A percentile compares a stretch with the other conserved stretches of the same genome.
These are phyloP conservation scores for Ooceraea biroi DNA, from an alignment of 1,140 invertebrate genomes.

Conservation along the genomic window DNA sequence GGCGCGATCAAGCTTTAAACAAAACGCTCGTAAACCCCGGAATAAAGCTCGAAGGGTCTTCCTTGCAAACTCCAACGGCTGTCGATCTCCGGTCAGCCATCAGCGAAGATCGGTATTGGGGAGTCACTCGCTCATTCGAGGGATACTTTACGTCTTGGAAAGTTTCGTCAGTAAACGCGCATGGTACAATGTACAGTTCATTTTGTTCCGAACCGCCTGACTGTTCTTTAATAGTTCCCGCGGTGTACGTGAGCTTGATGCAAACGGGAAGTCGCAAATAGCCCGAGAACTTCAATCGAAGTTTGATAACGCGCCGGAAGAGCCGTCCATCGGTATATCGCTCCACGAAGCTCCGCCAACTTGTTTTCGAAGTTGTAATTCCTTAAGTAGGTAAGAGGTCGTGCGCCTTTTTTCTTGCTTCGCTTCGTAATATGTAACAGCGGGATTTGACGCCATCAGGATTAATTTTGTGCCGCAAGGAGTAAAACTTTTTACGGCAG, in stretches of 20 bases:
- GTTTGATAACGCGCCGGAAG: background rate
- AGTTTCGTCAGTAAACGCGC: background rate
- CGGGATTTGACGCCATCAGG: too few relatives aligned
- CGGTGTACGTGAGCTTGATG: background rate
- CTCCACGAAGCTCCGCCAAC: background rate
- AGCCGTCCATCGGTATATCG: background rate
- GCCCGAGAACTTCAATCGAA: background rate
- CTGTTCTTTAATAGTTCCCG: background rate
- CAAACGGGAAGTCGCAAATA: background rate
- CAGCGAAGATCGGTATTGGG: too few relatives aligned
- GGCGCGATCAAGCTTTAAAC: constrained; percentile 22
- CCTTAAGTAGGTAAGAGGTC: too few relatives aligned
- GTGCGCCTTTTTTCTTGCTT: too few relatives aligned
- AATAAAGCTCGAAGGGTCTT: too few relatives aligned
- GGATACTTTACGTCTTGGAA: too few relatives aligned
- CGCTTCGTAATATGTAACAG: too few relatives aligned
- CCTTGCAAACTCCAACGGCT: too few relatives aligned
- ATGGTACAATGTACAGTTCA: background rate
- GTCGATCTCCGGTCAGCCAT: too few relatives aligned
- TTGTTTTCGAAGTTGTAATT: background rate
- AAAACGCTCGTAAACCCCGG: background rate
- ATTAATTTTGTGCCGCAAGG: too few relatives aligned
- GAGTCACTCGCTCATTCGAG: too few relatives aligned
- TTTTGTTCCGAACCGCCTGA: background rate
- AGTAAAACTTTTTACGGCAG: too few relatives aligned